phyloP scores from a whole-genome alignment of 2,113 vertebrate genomes.

The Callospermophilus lateralis region DNA sequence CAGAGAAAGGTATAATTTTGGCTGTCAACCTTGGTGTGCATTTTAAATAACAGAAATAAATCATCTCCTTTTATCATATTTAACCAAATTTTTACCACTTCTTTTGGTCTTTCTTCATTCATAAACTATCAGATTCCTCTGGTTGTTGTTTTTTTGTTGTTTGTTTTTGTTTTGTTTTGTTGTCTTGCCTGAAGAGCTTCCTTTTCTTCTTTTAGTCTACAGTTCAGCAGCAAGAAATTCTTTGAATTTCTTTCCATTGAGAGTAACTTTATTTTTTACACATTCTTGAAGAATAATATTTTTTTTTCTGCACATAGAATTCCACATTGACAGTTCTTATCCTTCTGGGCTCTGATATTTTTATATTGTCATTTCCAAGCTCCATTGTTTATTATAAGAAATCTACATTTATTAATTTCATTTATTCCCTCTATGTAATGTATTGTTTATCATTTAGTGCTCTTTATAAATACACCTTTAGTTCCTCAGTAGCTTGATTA shows the following conservation, averaged over 20 bases:
- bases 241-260: neutral
- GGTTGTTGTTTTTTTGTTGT: neutral
- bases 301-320: neutral
- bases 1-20: neutral
- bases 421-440: neutral
- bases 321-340: neutral
- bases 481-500: neutral
- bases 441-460: neutral
- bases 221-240: neutral
- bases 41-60: neutral
- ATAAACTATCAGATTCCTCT: neutral
- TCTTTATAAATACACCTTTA: neutral
- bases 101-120: neutral
- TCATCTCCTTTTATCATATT: neutral
- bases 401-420: neutral
- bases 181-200: neutral
- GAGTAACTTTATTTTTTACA: neutral
- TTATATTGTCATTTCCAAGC: neutral
- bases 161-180: no score
- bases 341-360: neutral
- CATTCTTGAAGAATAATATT: neutral
- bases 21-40: neutral
- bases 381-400: neutral
- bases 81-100: neutral
- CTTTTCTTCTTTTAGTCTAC: neutral